Evolutionary conservation across 2,797 vertebrate species (phyloP).

Genomic region (Buceros bicornis): DNA sequence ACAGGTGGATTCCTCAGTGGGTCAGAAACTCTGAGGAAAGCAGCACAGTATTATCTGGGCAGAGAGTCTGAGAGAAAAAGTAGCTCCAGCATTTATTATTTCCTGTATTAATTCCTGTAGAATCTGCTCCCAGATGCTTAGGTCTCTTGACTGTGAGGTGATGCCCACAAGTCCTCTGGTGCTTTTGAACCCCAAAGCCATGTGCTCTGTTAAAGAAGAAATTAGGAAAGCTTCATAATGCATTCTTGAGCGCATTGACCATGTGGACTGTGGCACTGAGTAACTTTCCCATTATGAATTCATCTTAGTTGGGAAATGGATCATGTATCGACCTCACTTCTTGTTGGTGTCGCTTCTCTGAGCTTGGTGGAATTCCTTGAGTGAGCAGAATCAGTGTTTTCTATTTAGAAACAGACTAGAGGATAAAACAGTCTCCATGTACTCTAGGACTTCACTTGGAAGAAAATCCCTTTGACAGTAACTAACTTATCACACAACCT

Average conservation of each 20-base stretch:
- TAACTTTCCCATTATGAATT: not conserved
- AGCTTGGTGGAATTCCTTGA: not conserved
- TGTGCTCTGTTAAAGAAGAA: not conserved
- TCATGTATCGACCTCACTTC: not conserved
- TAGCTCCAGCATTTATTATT: not conserved
- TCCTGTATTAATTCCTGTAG: not conserved
- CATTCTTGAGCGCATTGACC: not conserved
- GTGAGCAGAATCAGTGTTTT: not conserved
- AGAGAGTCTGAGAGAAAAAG: not conserved
- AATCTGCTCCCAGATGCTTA: not conserved
- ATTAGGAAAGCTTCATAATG: not conserved
- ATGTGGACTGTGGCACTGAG: not conserved
- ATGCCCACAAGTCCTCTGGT: not conserved
- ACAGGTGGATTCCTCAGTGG: rapidly evolving
- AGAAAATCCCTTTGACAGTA: constrained; percentile 64
- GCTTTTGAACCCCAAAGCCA: not conserved
- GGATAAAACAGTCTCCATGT: not conserved
- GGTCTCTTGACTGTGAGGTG: not conserved
- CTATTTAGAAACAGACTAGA: not conserved
- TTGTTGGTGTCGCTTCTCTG: not conserved
- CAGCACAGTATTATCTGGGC: not conserved
- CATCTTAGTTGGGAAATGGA: not conserved
- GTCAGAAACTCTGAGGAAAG: not conserved
- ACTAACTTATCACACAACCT: constrained; percentile 21
- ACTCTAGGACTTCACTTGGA: not conserved